phyloP scores from a whole-genome alignment of 2,113 vertebrate species.

The Antigone vipio region DNA sequence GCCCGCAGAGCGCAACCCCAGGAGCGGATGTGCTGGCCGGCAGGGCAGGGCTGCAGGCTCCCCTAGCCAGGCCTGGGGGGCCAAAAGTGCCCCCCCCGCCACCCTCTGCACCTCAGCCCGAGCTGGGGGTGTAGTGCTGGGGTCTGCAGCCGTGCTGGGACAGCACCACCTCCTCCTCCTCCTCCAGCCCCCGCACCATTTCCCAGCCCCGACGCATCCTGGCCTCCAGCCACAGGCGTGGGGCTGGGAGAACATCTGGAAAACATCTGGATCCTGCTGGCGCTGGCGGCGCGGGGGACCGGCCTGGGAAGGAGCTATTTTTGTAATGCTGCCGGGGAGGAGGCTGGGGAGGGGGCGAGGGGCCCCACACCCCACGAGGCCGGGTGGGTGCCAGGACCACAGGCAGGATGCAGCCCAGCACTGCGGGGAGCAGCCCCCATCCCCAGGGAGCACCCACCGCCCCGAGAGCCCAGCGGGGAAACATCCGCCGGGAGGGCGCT shows the following conservation, averaged over 20 bases:
- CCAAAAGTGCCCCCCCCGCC: fast-evolving
- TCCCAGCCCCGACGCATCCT: slow-evolving; percentile 3
- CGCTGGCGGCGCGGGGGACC: neutral
- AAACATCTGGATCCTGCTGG: slow-evolving; percentile 76
- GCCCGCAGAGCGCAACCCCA: neutral
- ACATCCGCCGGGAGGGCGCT: neutral
- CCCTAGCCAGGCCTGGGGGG: neutral
- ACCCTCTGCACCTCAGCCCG: neutral
- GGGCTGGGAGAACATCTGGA: slow-evolving; percentile 73
- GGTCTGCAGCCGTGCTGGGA: fast-evolving
- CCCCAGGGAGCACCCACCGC: neutral
- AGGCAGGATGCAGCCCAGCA: neutral
- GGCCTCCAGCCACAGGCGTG: neutral
- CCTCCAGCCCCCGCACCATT: neutral
- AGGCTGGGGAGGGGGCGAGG: neutral
- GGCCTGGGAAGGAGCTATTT: slow-evolving; percentile 77
- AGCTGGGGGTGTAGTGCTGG: neutral
- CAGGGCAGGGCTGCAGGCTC: neutral
- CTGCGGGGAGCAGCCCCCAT: neutral
- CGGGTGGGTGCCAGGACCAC: neutral
- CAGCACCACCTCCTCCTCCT: neutral
- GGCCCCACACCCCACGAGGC: neutral
- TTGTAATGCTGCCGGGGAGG: neutral
- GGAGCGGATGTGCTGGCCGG: fast-evolving
- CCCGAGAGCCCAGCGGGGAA: neutral